These are phyloP conservation scores for Brachionus sp. DNA, from an alignment of 1,140 invertebrate species.

Conservation along the genomic window DNA sequence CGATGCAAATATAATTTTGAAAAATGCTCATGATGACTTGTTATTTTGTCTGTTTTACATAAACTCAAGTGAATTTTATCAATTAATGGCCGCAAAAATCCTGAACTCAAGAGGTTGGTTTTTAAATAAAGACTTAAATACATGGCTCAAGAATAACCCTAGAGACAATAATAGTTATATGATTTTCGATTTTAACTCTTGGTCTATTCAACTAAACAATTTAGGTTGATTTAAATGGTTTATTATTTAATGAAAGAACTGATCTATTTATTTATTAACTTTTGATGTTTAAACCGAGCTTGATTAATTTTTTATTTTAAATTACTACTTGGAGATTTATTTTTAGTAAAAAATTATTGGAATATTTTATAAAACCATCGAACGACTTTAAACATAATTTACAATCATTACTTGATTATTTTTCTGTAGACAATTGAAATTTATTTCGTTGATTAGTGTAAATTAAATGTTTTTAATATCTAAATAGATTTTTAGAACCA, in stretches of 20 bases:
- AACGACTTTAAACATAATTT: conserved; percentile 15
- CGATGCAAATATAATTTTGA: conserved; percentile 22
- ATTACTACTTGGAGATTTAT: not conserved
- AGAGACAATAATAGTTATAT: not conserved
- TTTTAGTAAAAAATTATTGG: conserved; percentile 14
- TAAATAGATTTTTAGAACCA: not conserved
- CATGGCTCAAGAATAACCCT: not conserved
- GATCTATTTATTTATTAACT: not conserved
- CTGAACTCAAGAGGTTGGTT: not conserved
- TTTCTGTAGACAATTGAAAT: not conserved
- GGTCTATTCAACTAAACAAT: not conserved
- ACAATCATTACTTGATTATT: conserved; percentile 5
- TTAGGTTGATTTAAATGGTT: not conserved
- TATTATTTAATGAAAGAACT: not conserved
- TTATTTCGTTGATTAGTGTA: not conserved
- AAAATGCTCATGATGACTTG: conserved; percentile 7
- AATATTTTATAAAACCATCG: conserved; percentile 1
- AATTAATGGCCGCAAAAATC: not conserved
- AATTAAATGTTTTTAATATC: not conserved
- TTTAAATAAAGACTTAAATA: conserved; percentile 25
- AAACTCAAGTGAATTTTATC: not conserved
- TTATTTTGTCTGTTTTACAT: conserved; percentile 31
- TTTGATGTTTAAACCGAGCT: not conserved
- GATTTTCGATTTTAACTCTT: not conserved
- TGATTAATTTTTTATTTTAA: not conserved